Evolutionary conservation across 1,140 invertebrate species (phyloP), one percentile per base, ranked within the genome.

Genomic region (Probaryconus sp.): DNA sequence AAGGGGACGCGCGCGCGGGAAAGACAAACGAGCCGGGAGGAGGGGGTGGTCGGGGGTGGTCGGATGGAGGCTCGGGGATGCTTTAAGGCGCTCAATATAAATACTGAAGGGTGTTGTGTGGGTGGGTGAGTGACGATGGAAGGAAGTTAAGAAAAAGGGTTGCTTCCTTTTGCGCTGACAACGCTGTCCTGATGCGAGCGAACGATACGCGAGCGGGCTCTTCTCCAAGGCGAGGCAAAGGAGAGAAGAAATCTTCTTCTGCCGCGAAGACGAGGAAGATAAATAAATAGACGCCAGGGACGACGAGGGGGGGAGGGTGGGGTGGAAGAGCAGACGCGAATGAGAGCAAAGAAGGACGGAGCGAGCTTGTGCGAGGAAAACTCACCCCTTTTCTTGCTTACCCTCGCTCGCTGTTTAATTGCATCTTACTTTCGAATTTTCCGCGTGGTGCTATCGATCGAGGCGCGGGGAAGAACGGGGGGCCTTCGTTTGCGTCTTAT

Each of bases 381-480:
- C 85, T 88, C 86, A 88, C 85, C 86, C 86, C 85, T 88, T 88
- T 88, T 87, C 85, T 87, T 87, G 83, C 85, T 87, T 88, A 87
- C 86, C 85, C 86, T 86, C 84, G 85, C 84, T 85, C 83, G 84
- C 85, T 87, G 86, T 88, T 88, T 88, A 88, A 88, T 88, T 88
- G 86, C 86, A 88, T 88, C 86, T 87, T 88, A 88, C 87, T 88
- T 88, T 88, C 87, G 87, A 88, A 88, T 88, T 88, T 88, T 88
- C 87, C 85, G 87, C 86, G 85, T 85, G 85, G 84, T 85, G 84
- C 81, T 88, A 88, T 88, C 85, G 87, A 88, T 88, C 87, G 87
- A 86, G 84, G 82, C 82, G 84, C 76, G 78, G 64, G 68, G 68
- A 42, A 68, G 72, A 76, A 76, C 74, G 80, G 76, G 76, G 78